Evolutionary conservation across 2,888 invertebrate genomes (phyloP), one percentile per base, ranked within the genome.

Genomic region (Ectemnius cavifrons): DNA sequence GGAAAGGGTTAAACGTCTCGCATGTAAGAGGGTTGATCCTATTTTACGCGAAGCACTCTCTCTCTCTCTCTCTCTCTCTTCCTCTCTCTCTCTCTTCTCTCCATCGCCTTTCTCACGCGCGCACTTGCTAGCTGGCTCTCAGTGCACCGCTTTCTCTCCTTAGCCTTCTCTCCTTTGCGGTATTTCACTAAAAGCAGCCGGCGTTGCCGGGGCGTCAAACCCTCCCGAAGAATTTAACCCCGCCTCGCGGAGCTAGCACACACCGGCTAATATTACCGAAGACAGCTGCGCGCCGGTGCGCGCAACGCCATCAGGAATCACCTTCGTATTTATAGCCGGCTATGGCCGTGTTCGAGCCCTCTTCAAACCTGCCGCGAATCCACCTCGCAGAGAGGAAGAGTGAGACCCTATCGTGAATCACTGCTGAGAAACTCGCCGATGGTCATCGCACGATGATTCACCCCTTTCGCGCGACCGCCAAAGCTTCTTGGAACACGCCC

Each of bases 351-450:
- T 16, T 47, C 52, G 37, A 37, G 37, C 8, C 2, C 8, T 8
- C 14, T 52, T 4, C 16, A 13, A 52, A 52, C 52, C n/a, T 16
- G 52, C 14, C 52, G 14, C 16, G 14, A 2, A 52, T 14, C 52
- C 5, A 37, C 37, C 16, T 52, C 52, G 52, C 3, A 0, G 14
- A 4, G 49, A 49, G 11, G 65, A 59, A 68, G 63, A 60, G 58
- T 73, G 63, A 60, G 58, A 67, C 67, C 67, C 67, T 47, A 46
- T 56, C 57, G 75, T 81, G 81, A 81, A 73, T 81, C 81, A 79
- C 63, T 60, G 75, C 75, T 72, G 68, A 71, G 70, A 80, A 73
- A 72, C 61, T 67, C 56, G 52, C 63, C 74, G 68, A 76, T 63
- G 78, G 75, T 75, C 67, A 60, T 67, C 37, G 60, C 60, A 59